phyloP scores from a whole-genome alignment of 2,113 vertebrate species.

The Bettongia penicillata region DNA sequence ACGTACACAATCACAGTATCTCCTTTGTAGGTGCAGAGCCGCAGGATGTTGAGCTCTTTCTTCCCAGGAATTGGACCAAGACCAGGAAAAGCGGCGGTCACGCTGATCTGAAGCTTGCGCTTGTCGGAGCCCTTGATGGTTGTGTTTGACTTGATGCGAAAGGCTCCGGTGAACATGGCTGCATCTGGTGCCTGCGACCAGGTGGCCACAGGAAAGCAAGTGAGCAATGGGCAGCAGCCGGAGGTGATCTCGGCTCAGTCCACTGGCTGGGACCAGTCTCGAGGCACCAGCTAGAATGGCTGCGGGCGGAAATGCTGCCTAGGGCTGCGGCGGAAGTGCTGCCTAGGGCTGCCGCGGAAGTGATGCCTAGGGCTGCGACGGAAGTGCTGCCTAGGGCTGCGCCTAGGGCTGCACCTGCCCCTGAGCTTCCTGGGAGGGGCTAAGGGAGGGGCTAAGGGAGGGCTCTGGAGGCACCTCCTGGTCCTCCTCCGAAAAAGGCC shows the following conservation, averaged over 20 bases:
- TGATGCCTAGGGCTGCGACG: no score
- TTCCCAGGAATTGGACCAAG: slow-evolving; percentile 91
- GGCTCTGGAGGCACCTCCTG: neutral
- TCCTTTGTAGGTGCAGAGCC: slow-evolving; percentile 92
- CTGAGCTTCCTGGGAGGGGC: no score
- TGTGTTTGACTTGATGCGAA: slow-evolving; percentile 93
- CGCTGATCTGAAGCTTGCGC: slow-evolving; percentile 92
- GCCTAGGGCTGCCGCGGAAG: no score
- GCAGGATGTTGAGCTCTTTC: slow-evolving; percentile 91
- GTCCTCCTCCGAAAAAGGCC: neutral
- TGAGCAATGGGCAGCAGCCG: neutral
- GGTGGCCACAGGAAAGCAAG: neutral
- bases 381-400: no score
- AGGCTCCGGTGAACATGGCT: slow-evolving; percentile 92
- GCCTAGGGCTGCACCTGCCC: no score
- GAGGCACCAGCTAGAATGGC: no score
- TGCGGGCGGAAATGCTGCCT: no score
- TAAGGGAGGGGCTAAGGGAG: no score
- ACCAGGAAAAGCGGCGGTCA: slow-evolving; percentile 87
- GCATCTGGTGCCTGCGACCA: slow-evolving; percentile 15
- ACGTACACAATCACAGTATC: slow-evolving; percentile 91
- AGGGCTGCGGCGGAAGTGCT: no score
- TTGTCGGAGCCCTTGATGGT: slow-evolving; percentile 96
- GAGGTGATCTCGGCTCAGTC: slow-evolving; percentile 44
- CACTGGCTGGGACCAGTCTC: neutral